phyloP scores from a whole-genome alignment of 2,797 vertebrate genomes.

The Sternotherus odoratus region DNA sequence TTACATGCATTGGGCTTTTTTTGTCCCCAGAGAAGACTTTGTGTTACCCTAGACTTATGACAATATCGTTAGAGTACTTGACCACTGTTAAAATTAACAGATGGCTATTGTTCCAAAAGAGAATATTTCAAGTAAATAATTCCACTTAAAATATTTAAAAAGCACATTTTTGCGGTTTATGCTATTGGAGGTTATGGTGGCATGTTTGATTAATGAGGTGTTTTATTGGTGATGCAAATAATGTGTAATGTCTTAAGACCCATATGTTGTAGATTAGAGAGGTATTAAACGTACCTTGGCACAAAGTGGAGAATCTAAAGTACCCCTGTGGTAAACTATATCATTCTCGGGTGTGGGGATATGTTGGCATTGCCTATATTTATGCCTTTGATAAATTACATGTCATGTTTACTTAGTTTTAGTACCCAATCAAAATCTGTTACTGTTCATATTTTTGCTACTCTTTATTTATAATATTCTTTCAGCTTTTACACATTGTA shows the following conservation, averaged over 20 bases:
- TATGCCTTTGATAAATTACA: constrained; percentile 70
- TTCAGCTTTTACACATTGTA: constrained; percentile 11
- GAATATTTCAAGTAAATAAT: constrained; percentile 61
- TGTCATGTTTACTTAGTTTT: constrained; percentile 69
- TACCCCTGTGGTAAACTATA: constrained; percentile 71
- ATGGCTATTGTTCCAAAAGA: constrained; percentile 55
- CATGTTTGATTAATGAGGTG: constrained; percentile 80
- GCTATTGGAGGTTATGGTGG: constrained; percentile 52
- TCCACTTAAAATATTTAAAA: constrained; percentile 41
- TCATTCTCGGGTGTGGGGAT: constrained; percentile 59
- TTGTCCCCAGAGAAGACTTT: neutral
- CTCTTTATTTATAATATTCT: constrained; percentile 43
- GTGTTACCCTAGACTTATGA: neutral
- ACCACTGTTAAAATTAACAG: constrained; percentile 57
- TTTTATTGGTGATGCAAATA: constrained; percentile 82
- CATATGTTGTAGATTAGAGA: constrained; percentile 78
- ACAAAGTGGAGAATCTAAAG: constrained; percentile 76
- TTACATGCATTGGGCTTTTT: neutral
- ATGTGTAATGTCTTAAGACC: constrained; percentile 72
- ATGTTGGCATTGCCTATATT: constrained; percentile 63
- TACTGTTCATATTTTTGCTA: neutral
- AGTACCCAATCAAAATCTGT: constrained; percentile 37
- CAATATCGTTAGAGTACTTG: constrained; percentile 5
- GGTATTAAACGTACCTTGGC: constrained; percentile 77
- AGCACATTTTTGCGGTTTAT: constrained; percentile 60